phyloP scores from a whole-genome alignment of 1,140 invertebrate species.

The Acromyrmex echinatior region DNA sequence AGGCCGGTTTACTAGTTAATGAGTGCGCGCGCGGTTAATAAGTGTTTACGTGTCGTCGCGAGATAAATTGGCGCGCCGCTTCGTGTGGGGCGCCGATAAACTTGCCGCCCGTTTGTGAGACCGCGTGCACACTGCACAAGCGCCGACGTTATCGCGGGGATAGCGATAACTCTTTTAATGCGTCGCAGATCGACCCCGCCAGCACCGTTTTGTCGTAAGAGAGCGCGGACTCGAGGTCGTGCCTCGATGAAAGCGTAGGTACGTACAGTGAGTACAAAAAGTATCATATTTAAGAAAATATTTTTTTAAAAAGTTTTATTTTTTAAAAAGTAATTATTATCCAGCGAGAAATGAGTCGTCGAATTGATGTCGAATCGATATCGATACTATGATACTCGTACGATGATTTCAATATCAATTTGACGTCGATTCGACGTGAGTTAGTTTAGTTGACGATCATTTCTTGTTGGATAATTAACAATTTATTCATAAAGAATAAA shows the following conservation, averaged over 20 bases:
- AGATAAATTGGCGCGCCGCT: conserved; percentile 81
- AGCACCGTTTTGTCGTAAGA: conserved; percentile 7
- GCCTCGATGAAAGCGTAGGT: conserved; percentile 43
- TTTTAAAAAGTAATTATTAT: no score
- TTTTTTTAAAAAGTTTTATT: no score
- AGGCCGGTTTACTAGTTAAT: conserved; percentile 78
- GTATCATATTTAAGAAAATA: no score
- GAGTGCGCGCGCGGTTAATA: conserved; percentile 79
- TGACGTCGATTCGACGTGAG: no score
- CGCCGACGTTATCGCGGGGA: conserved; percentile 66
- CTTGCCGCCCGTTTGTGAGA: conserved; percentile 66
- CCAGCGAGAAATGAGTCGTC: no score
- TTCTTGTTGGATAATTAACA: no score
- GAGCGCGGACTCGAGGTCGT: conserved; percentile 30
- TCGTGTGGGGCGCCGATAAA: conserved; percentile 83
- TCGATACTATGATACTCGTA: no score
- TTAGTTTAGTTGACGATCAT: no score
- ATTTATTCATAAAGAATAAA: no score
- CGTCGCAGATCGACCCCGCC: conserved; percentile 37
- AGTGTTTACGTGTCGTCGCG: conserved; percentile 81
- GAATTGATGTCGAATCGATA: no score
- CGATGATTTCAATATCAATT: no score
- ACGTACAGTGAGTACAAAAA: background rate
- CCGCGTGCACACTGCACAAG: conserved; percentile 76
- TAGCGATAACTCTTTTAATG: conserved; percentile 74